Conservation (phyloP, 2,113 vertebrate species). For the Chitala chitala region DNA sequence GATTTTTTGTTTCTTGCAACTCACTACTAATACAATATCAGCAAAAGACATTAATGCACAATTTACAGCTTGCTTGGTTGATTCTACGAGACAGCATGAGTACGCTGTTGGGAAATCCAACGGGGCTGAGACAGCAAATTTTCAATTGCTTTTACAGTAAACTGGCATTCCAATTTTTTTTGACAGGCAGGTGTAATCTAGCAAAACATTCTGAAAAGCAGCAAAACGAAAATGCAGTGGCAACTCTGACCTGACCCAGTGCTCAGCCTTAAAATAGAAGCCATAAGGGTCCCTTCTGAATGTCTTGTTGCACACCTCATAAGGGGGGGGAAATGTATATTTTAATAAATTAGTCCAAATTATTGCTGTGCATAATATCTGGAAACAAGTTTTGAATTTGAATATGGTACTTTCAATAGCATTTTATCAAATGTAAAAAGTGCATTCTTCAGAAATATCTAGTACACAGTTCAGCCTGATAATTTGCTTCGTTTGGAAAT, state of each 20-base stretch:
- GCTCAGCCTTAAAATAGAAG: conserved; percentile 15
- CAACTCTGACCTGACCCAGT: conserved; percentile 6
- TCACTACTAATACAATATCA: conserved; percentile 21
- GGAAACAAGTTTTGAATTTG: no score
- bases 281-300: neutral
- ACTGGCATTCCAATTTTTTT: conserved; percentile 27
- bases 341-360: no score
- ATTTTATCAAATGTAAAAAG: no score
- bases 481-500: no score
- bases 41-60: conserved; percentile 31
- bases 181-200: conserved; percentile 28
- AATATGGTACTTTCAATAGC: no score
- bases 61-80: conserved; percentile 27
- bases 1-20: conserved; percentile 17
- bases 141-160: conserved; percentile 34
- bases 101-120: conserved; percentile 30
- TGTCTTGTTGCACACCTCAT: no score
- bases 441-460: no score
- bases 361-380: no score
- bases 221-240: neutral
- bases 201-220: conserved; percentile 4
- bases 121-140: conserved; percentile 32
- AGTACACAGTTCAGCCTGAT: no score
- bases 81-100: conserved; percentile 29
- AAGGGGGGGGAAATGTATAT: no score